phyloP scores from a whole-genome alignment of 2,797 vertebrate genomes.

The Heterohyrax brucei region DNA sequence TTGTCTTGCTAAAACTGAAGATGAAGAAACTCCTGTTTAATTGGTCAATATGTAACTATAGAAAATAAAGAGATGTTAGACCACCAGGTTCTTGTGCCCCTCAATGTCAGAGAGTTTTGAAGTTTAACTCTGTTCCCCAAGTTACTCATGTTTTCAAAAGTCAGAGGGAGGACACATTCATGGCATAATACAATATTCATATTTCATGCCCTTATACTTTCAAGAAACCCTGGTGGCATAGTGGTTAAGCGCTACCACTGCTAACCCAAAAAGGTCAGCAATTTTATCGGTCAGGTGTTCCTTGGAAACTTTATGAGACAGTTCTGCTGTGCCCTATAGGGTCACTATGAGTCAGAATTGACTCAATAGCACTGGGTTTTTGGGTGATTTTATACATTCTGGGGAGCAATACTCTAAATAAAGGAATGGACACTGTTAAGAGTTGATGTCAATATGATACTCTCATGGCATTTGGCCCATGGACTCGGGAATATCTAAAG shows the following conservation, averaged over 20 bases:
- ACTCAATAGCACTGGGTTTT: no score
- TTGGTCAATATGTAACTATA: neutral
- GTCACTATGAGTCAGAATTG: no score
- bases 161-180: neutral
- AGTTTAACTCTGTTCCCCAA: conserved; percentile 13
- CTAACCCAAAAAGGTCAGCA: no score
- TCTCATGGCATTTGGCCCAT: neutral
- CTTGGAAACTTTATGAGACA: no score
- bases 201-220: neutral
- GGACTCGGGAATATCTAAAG: neutral
- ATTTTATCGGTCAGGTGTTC: no score
- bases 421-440: neutral
- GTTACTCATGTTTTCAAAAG: conserved; percentile 54
- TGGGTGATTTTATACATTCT: neutral
- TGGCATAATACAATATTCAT: neutral
- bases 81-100: neutral
- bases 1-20: conserved; percentile 57
- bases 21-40: conserved; percentile 41
- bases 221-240: no score
- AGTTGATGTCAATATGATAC: conserved; percentile 1
- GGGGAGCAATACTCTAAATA: neutral
- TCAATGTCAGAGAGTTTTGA: neutral
- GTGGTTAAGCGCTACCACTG: no score
- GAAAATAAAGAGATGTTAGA: neutral
- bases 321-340: no score